Base-by-base conservation (phyloP, 2,797 vertebrate genomes). In the Ctenosaura bakeri region DNA sequence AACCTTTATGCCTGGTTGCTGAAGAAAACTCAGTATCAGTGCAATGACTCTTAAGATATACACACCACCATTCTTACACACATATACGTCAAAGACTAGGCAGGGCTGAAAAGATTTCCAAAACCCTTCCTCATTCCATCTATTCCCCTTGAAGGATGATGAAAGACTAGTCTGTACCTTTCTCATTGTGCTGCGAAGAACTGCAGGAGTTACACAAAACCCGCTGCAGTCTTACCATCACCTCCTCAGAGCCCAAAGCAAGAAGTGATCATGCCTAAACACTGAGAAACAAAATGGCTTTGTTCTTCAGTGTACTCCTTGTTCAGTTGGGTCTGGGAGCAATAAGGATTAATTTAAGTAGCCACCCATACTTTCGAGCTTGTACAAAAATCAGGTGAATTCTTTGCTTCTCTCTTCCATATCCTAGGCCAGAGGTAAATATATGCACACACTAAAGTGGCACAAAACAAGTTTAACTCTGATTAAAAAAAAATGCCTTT, bases 401-500 rank as follows among this genome's bases (percentile, higher is more conserved):
- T 87, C 29, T 9, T 64, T 69, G 26, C 66, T 59, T 69, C 4
- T 89, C 59, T 3, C 73, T 90, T 64, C 92, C 86, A 73, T 91
- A 85, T 69, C 24, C 16, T 83, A 50, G 24, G 6, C n/a, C 29
- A 83, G 71, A 74, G 46, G 35, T 5, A 77, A 62, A 52, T 29
- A 46, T 46, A 59, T 3, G 6, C 12, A 9, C n/a, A 71, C 20
- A 24, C 59, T 24, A 77, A 90, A 77, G n/a, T 1, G 66, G n/a
- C 56, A 24, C 32, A 0, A 1, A 90, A 42, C 38, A 78, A 18
- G 7, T 56, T 46, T 88, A 46, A 71, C 0, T 38, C 13, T 59
- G 20, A n/a, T 69, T 91, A 35, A 85, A 87, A 35, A 85, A 87
- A 76, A 85, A 8, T 56, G 20, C 66, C 52, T 22, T 20, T 93